Evolutionary conservation across 2,888 invertebrate species (phyloP).

Genomic region (Drosophila meridionalis): DNA sequence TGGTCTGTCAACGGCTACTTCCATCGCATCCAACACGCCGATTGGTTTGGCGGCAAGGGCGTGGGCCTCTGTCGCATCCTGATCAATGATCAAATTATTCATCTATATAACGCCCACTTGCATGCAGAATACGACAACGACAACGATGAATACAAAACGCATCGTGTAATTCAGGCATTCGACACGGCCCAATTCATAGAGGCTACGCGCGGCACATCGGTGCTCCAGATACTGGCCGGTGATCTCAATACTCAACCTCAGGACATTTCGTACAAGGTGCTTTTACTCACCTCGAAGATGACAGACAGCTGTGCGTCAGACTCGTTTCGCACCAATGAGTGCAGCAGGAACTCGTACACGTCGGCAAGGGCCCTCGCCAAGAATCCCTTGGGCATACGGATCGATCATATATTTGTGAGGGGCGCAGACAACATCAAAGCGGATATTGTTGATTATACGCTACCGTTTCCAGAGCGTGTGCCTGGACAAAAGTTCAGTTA

Average conservation of each 20-base stretch:
- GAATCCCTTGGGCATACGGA: constrained; percentile 92
- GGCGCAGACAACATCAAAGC: constrained; percentile 82
- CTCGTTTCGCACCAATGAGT: constrained; percentile 90
- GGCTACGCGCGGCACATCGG: constrained; percentile 91
- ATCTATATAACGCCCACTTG: constrained; percentile 97
- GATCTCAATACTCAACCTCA: constrained; percentile 97
- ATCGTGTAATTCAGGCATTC: constrained; percentile 96
- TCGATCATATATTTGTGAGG: constrained; percentile 94
- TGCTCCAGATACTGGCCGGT: constrained; percentile 95
- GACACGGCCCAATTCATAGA: constrained; percentile 97
- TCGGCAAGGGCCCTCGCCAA: constrained; percentile 87
- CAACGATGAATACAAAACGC: constrained; percentile 95
- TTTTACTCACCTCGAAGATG: constrained; percentile 87
- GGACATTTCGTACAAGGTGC: constrained; percentile 91
- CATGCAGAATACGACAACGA: constrained; percentile 96
- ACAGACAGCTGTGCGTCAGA: constrained; percentile 85
- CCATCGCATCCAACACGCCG: constrained; percentile 95
- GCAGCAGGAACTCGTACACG: constrained; percentile 92
- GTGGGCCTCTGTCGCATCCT: constrained; percentile 92
- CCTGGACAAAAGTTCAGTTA: constrained; percentile 91
- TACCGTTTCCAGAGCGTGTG: constrained; percentile 91
- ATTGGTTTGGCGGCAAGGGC: constrained; percentile 99
- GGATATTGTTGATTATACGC: constrained; percentile 87
- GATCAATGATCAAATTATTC: constrained; percentile 88
- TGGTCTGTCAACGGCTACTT: constrained; percentile 99